These are phyloP conservation scores for Leucania comma DNA, from an alignment of 2,888 invertebrate species.

Conservation along the genomic window DNA sequence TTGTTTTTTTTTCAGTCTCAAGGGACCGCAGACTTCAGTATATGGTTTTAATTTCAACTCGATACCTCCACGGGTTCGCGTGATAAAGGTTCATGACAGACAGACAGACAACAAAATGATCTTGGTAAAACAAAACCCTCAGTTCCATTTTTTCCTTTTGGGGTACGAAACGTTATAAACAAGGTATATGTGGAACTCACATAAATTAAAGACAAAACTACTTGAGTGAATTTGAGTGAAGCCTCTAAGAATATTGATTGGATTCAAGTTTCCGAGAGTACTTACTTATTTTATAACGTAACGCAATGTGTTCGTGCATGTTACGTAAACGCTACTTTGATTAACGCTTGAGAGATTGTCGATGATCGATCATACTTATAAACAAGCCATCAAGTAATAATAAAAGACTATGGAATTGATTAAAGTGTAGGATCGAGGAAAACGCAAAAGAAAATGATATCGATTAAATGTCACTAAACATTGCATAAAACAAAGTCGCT, in stretches of 20 bases:
- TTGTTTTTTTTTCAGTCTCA: too few relatives aligned
- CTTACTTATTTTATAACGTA: slow-evolving; percentile 33
- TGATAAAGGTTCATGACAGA: too few relatives aligned
- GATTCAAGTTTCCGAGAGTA: slow-evolving; percentile 23
- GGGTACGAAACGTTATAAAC: too few relatives aligned
- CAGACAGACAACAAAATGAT: too few relatives aligned
- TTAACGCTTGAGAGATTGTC: slow-evolving; percentile 1
- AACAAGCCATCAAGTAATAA: background rate
- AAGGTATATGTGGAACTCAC: background rate
- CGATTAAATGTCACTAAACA: too few relatives aligned
- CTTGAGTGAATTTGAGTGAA: background rate
- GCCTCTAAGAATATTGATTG: slow-evolving; percentile 24
- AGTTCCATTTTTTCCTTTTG: too few relatives aligned
- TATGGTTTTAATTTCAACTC: too few relatives aligned
- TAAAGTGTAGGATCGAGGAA: background rate
- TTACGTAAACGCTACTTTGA: slow-evolving; percentile 36
- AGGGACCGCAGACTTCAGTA: too few relatives aligned
- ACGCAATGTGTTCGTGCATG: slow-evolving; percentile 23
- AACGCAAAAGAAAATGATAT: background rate
- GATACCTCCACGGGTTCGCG: too few relatives aligned
- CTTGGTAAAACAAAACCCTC: too few relatives aligned
- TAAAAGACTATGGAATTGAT: slow-evolving; percentile 7
- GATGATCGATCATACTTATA: slow-evolving; percentile 27
- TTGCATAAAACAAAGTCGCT: too few relatives aligned
- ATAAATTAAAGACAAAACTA: background rate